A percentile compares a stretch with the other conserved stretches of the same genome.
Conservation (phyloP, 2,888 invertebrate species). For the Alviniconcha strummeri region DNA sequence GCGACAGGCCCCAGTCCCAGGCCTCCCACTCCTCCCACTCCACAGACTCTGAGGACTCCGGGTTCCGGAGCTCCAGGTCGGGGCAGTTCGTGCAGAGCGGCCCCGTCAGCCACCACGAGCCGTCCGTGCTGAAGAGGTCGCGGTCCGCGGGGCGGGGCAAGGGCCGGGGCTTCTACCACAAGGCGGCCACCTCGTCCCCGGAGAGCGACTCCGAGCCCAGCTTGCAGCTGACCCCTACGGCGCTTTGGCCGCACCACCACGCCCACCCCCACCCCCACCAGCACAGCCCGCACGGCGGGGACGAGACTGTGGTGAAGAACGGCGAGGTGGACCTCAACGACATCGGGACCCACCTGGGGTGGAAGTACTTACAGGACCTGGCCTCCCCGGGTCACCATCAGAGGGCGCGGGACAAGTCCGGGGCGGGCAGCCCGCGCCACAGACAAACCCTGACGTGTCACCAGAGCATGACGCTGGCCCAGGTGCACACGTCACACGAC, state of each 20-base stretch:
- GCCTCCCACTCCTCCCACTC: conserved; percentile 52
- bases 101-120: background rate
- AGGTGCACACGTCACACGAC: conserved; percentile 33
- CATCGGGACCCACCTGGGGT: conserved; percentile 44
- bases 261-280: conserved; percentile 13
- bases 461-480: conserved; percentile 37
- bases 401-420: background rate
- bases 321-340: conserved; percentile 36
- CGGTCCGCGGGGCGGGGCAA: conserved; percentile 2
- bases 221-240: conserved; percentile 11
- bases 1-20: conserved; percentile 63
- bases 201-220: conserved; percentile 26
- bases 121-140: conserved; percentile 3
- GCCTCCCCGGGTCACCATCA: conserved; percentile 20
- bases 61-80: conserved; percentile 63
- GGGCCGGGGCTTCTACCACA: conserved; percentile 5
- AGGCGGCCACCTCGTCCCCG: conserved; percentile 14
- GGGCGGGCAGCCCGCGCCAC: background rate
- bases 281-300: conserved; percentile 17
- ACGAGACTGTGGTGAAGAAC: conserved; percentile 21
- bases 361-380: conserved; percentile 45
- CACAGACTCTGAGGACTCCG: conserved; percentile 67
- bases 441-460: conserved; percentile 32
- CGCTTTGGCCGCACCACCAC: conserved; percentile 11
- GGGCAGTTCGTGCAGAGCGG: background rate